Base-by-base conservation (phyloP, 2,888 invertebrate genomes). In the Epistrophe grossulariae region DNA sequence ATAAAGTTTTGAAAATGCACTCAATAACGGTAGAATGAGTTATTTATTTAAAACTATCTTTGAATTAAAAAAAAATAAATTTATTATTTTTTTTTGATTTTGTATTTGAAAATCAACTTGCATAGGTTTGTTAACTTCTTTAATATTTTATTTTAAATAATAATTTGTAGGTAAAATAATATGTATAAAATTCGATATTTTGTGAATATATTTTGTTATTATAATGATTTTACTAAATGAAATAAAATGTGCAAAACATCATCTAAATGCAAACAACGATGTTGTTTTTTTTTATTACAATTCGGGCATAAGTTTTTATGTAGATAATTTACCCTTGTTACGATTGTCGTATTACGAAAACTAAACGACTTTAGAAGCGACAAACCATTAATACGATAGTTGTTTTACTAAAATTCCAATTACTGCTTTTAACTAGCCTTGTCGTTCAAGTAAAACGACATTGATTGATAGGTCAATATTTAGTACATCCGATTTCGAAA, bases 191-290 rank as follows among this genome's bases (percentile, higher is more conserved):
- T 80, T 68, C 55, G 48, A 66, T 81, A 73, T 78, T 85, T 81
- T 85, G 77, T 81, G 77, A 81, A 78, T 78, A 74, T 64, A 68
- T 66, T 64, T 66, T 64, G 64, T 76, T 62, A 78, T 78, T 85
- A 82, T 85, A 85, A 85, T 78, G 78, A 85, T 82, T 85, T 82
- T 85, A 85, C 82, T 64, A 31, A 50, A 62, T 35, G 28, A 68
- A 85, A 85, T 85, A 85, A 85, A 85, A 50, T 78, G 78, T 64
- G 78, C 78, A 71, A 64, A 73, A 73, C 19, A 71, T 74, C 78
- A 85, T 71, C 78, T 35, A 40, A 28, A 55, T 71, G 70, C 85
- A 73, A 77, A 71, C 15, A 55, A 45, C 3, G 38, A 43, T 52
- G 24, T 13, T 38, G 43, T 62, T 50, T 52, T 17, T 15, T 68